phyloP scores from a whole-genome alignment of 2,113 vertebrate species.

The Seriola dumerili region DNA sequence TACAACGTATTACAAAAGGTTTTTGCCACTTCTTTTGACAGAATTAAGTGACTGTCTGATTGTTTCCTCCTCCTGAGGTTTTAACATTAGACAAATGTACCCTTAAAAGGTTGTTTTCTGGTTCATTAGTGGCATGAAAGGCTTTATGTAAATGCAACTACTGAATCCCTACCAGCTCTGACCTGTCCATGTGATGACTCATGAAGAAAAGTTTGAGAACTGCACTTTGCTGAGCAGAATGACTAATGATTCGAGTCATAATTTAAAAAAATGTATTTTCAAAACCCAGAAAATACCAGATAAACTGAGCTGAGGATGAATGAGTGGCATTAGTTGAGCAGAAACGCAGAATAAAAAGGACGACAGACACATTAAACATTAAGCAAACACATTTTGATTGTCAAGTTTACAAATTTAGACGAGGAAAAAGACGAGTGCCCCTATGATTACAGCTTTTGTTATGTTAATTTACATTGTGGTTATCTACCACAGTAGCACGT shows the following conservation, averaged over 20 bases:
- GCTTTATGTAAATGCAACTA: not conserved
- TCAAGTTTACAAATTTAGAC: slow-evolving; percentile 31
- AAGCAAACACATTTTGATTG: slow-evolving; percentile 25
- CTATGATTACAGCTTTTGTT: slow-evolving; percentile 3
- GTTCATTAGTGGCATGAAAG: not conserved
- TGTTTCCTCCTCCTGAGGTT: not conserved
- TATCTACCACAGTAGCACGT: slow-evolving; percentile 31
- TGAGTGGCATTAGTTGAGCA: slow-evolving; percentile 9
- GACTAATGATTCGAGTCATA: slow-evolving; percentile 12
- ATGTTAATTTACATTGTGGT: slow-evolving; percentile 44
- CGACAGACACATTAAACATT: slow-evolving; percentile 33
- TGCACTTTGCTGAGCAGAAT: not conserved
- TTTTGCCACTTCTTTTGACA: not conserved
- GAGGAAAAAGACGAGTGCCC: slow-evolving; percentile 15
- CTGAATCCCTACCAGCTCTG: not conserved
- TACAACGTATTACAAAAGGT: not conserved
- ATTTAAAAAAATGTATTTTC: slow-evolving; percentile 21
- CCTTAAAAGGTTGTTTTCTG: not conserved
- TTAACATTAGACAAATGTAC: not conserved
- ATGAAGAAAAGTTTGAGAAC: slow-evolving; percentile 2
- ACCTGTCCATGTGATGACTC: not conserved
- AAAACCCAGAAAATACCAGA: slow-evolving; percentile 26
- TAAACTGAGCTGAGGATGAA: slow-evolving; percentile 18
- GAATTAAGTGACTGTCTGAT: not conserved
- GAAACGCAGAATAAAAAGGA: slow-evolving; percentile 15